Base-by-base conservation (phyloP, 2,888 invertebrate genomes). In the Hydrotaea diabolus region DNA sequence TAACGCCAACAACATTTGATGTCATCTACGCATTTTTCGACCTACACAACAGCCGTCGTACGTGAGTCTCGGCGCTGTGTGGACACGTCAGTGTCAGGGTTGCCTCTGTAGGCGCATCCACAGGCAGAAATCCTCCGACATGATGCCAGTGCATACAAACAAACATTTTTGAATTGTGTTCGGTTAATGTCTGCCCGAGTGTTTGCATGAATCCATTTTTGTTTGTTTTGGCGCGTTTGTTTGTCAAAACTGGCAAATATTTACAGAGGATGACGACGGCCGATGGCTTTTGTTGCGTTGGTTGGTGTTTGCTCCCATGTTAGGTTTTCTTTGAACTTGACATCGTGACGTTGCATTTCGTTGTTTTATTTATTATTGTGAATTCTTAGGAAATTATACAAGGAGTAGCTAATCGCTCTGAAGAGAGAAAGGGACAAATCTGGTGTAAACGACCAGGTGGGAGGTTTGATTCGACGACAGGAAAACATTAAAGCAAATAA, bases 11-110 rank as follows among this genome's bases (percentile, higher is more conserved):
- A 43, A 66, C 17, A 39, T 8, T 23, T 62, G 62, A 46, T 85
- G 79, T 73, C 84, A 85, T 81, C 81, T 81, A 85, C 84, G 81
- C 81, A 85, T 75, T 55, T 72, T 78, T 64, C 81, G 55, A 69
- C 85, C 84, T 79, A 85, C 85, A 77, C 85, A 79, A 76, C 46
- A 46, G 3, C 36, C 2, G 2, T 49, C n/a, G n/a, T 13, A 49
- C 49, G n/a, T 49, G 49, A 8, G n/a, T 13, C 49, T 4, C 13
- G 49, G 49, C 2, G n/a, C n/a, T 3, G n/a, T 49, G 5, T 8
- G 49, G 13, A 13, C 49, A 49, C 49, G 62, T 62, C 31, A 49
- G 4, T n/a, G 62, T n/a, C 55, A 57, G 21, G 3, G 5, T 36
- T 62, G 31, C 4, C 0, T 62, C 31, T 19, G 62, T 36, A 62